Evolutionary conservation across 2,113 vertebrate species (phyloP).

Genomic region (Sorex araneus): DNA sequence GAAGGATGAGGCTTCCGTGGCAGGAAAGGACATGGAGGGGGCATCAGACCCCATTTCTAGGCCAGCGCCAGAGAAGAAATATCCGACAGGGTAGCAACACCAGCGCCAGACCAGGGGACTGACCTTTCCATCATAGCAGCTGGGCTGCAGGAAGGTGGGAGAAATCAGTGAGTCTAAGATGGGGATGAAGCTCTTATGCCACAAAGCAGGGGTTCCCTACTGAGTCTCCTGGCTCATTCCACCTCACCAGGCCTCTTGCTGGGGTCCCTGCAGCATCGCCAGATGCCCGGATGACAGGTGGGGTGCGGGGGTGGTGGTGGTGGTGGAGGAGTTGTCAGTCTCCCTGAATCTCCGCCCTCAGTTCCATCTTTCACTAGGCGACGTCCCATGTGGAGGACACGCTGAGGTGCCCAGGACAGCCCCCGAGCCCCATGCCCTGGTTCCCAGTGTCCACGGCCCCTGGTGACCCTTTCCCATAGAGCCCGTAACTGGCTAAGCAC

Average conservation of each 20-base stretch:
- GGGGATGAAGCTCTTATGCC: not conserved
- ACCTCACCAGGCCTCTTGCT: not conserved
- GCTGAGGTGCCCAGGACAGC: too few relatives aligned
- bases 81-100: not conserved
- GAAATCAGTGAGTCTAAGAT: not conserved
- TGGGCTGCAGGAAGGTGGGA: not conserved
- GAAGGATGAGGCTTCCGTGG: too few relatives aligned
- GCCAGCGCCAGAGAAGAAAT: not conserved
- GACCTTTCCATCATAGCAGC: too few relatives aligned
- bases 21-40: not conserved
- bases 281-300: not conserved
- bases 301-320: too few relatives aligned
- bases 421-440: too few relatives aligned
- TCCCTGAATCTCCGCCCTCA: not conserved
- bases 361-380: too few relatives aligned
- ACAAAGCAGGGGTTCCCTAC: not conserved
- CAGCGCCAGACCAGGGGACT: too few relatives aligned
- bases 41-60: not conserved
- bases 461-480: too few relatives aligned
- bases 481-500: too few relatives aligned
- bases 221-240: not conserved
- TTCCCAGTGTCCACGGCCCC: too few relatives aligned
- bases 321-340: not conserved
- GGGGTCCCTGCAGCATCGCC: not conserved
- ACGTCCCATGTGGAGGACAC: too few relatives aligned